These are phyloP conservation scores for Cryptocephalus primarius DNA, from an alignment of 2,888 invertebrate species.

Conservation along the genomic window DNA sequence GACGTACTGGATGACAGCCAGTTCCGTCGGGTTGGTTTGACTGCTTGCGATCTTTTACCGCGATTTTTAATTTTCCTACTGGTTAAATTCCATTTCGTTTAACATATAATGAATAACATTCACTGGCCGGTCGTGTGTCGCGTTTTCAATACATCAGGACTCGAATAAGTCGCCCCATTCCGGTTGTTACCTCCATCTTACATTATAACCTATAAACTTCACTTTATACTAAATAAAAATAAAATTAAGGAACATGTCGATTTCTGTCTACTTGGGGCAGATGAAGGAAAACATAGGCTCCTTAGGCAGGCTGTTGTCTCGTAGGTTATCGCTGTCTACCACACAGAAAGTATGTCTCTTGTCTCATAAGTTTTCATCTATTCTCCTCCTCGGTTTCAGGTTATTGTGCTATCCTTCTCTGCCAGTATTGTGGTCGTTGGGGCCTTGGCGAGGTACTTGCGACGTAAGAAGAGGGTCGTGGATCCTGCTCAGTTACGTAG, in stretches of 20 bases:
- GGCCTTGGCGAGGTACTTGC: constrained; percentile 68
- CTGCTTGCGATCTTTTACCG: too few relatives aligned
- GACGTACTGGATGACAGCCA: too few relatives aligned
- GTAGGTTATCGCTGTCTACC: constrained; percentile 45
- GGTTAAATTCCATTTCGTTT: too few relatives aligned
- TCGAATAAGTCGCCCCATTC: too few relatives aligned
- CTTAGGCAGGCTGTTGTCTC: constrained; percentile 39
- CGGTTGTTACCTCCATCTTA: too few relatives aligned
- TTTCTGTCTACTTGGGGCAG: constrained; percentile 45
- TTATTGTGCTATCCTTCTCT: constrained; percentile 61
- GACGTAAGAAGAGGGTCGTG: constrained; percentile 56
- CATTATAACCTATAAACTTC: too few relatives aligned
- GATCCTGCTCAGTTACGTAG: constrained; percentile 48
- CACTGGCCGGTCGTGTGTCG: too few relatives aligned
- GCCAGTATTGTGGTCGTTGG: constrained; percentile 75
- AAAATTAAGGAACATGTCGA: constrained; percentile 25
- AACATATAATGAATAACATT: too few relatives aligned
- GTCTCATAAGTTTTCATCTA: neutral
- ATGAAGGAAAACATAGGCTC: constrained; percentile 44
- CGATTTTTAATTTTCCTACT: too few relatives aligned
- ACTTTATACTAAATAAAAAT: too few relatives aligned
- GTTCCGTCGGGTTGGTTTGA: too few relatives aligned
- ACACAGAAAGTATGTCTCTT: constrained; percentile 52
- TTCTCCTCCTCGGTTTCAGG: constrained; percentile 36
- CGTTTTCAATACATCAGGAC: too few relatives aligned